phyloP scores from a whole-genome alignment of 2,113 vertebrate species.

The Pseudolaguvia tuberculata region DNA sequence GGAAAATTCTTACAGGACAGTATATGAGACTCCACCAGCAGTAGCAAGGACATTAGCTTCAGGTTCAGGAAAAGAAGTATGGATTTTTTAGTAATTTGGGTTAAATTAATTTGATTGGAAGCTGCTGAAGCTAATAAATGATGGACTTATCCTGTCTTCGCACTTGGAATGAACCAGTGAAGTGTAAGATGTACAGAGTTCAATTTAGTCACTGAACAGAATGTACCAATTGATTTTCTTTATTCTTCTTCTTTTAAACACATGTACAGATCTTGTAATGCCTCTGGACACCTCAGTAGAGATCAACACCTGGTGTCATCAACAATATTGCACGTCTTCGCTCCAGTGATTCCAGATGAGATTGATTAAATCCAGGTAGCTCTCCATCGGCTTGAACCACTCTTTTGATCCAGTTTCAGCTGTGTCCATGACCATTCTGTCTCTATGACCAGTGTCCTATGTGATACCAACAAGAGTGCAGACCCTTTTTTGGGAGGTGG shows the following conservation, averaged over 20 bases:
- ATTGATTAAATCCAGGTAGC: not conserved
- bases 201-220: not conserved
- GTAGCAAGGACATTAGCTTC: not conserved
- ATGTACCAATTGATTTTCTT: not conserved
- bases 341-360: not conserved
- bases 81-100: not conserved
- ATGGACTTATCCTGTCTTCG: not conserved
- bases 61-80: not conserved
- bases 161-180: not conserved
- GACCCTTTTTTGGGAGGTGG: no score
- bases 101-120: not conserved
- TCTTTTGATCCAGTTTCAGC: slow-evolving; percentile 10
- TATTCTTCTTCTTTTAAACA: not conserved
- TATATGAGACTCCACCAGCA: no score
- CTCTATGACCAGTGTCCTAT: not conserved
- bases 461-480: slow-evolving; percentile 14
- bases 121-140: not conserved
- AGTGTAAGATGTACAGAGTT: not conserved
- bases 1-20: no score
- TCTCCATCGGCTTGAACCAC: not conserved
- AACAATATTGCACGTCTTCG: not conserved
- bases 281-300: not conserved
- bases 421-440: not conserved
- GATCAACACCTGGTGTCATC: not conserved
- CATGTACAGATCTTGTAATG: not conserved